These are phyloP conservation scores for Psylliodes chrysocephalus DNA, from an alignment of 2,888 invertebrate species.

Conservation along the genomic window DNA sequence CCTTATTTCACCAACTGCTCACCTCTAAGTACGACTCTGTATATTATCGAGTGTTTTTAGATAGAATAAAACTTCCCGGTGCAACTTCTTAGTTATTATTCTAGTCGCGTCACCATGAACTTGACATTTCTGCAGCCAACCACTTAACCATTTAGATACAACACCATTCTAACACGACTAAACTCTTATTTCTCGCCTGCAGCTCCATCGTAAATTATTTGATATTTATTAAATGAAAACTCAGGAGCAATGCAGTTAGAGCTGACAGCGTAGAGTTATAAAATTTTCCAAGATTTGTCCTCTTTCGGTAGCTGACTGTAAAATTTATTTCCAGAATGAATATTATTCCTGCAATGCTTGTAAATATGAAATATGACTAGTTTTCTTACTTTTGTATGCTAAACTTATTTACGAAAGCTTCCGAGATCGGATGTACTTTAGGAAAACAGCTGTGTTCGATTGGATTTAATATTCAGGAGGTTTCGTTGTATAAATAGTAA, in stretches of 20 bases:
- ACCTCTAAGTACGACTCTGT: too few species aligned
- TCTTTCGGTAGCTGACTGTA: background rate
- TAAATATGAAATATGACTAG: constrained; percentile 2
- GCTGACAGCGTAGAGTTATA: background rate
- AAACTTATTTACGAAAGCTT: constrained; percentile 3
- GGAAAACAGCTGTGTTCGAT: constrained; percentile 1
- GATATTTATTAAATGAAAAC: background rate
- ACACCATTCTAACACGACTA: too few species aligned
- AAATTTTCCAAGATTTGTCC: background rate
- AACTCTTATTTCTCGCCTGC: too few species aligned
- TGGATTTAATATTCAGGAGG: background rate
- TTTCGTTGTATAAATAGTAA: background rate
- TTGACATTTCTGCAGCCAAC: too few species aligned
- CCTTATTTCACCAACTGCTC: too few species aligned
- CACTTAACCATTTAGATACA: too few species aligned
- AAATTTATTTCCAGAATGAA: background rate
- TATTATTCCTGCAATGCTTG: background rate
- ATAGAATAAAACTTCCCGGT: too few species aligned
- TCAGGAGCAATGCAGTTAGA: background rate
- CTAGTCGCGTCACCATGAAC: too few species aligned
- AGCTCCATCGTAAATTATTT: background rate
- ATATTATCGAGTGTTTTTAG: too few species aligned
- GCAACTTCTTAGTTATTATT: too few species aligned
- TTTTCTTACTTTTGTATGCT: constrained; percentile 8
- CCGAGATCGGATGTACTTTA: background rate